Evolutionary conservation across 2,888 invertebrate species (phyloP), one percentile per base, ranked within the genome.

Genomic region (Lepidochrysops patricia): DNA sequence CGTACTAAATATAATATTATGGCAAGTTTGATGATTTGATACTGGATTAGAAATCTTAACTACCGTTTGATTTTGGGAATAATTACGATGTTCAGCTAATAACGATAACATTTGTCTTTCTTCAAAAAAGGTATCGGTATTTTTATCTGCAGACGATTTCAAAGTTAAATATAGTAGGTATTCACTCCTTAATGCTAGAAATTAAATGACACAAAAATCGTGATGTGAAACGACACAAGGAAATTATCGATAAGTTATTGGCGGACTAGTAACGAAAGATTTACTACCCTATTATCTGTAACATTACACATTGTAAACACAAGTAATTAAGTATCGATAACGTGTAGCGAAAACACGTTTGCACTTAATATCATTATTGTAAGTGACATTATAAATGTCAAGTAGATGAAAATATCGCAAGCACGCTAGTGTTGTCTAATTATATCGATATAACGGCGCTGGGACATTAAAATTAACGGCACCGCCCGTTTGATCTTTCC

Each of bases 401-500:
- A 69, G 72, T 68, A 67, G 77, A 82, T 84, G 80, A 76, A 85
- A 84, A 84, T 82, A 80, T 77, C 70, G 70, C 73, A 65, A 70
- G 80, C 76, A 75, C 77, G 72, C 72, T 71, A 79, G 80, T 77
- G 74, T 81, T 80, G 74, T 73, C 86, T 86, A 88, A 87, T 88
- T 87, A 88, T 89, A 87, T 82, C 84, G 54, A 52, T 27, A 26
- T 80, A 84, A 77, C 84, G 75, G 76, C 66, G 82, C 79, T 72
- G 82, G 82, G 86, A 85, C 87, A 87, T 87, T 86, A 88, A 89
- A 87, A 87, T 87, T 85, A 87, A 87, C 86, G 84, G 78, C 79
- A 74, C 76, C 74, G 71, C 72, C 74, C 86, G 79, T 89, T 88
- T 89, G 88, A 89, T 89, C 88, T 89, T 88, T 87, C 85, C 87